Conservation (phyloP, 2,888 invertebrate genomes). For the Dynastes grantii region DNA sequence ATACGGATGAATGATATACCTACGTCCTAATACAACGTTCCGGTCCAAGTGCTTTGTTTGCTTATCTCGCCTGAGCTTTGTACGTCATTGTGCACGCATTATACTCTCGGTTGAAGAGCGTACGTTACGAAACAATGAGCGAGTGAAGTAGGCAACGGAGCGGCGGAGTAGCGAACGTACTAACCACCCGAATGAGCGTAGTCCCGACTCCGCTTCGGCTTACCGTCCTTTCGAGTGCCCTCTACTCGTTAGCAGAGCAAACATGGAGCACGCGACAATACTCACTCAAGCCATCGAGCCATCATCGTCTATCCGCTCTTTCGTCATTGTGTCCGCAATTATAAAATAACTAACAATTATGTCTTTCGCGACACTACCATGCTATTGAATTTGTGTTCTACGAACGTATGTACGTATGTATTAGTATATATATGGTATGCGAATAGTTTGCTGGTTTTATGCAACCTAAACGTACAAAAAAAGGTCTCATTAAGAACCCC, state of each 20-base stretch:
- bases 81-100: constrained; percentile 37
- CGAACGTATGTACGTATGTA: background rate
- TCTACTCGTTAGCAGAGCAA: constrained; percentile 61
- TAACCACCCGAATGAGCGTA: constrained; percentile 4
- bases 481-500: no score
- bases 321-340: constrained; percentile 57
- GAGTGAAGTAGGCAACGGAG: constrained; percentile 19
- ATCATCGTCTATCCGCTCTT: constrained; percentile 56
- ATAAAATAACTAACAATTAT: constrained; percentile 55
- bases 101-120: constrained; percentile 35
- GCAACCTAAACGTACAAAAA: no score
- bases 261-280: constrained; percentile 60
- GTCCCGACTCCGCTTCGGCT: constrained; percentile 38
- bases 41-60: constrained; percentile 39
- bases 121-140: constrained; percentile 41
- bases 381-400: constrained; percentile 16
- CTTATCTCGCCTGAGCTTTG: constrained; percentile 29
- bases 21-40: background rate
- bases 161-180: constrained; percentile 12
- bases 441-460: no score
- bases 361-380: constrained; percentile 17
- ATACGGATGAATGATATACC: background rate
- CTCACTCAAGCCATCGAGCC: constrained; percentile 53
- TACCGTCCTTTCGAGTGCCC: constrained; percentile 53
- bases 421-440: background rate